These are phyloP conservation scores for Ceyx cyanopectus DNA, from an alignment of 2,113 vertebrate genomes.

Conservation along the genomic window DNA sequence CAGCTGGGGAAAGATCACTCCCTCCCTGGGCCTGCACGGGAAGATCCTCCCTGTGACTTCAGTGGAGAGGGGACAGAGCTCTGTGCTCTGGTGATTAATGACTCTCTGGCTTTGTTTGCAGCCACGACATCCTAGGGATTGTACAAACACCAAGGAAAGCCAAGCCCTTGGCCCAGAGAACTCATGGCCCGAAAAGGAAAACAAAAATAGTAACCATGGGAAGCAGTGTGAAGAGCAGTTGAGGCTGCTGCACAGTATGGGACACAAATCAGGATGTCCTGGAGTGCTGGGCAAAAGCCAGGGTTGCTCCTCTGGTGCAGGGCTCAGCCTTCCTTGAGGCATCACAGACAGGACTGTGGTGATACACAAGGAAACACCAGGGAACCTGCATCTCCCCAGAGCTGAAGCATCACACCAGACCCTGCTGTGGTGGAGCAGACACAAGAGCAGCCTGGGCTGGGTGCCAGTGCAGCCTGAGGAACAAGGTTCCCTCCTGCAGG, in stretches of 20 bases:
- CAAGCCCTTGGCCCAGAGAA: neutral
- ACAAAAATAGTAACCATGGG: neutral
- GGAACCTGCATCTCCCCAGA: neutral
- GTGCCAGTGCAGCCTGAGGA: neutral
- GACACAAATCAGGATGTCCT: neutral
- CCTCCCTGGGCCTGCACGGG: neutral
- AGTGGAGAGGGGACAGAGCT: neutral
- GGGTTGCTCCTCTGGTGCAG: neutral
- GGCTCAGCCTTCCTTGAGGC: neutral
- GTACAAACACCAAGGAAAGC: conserved; percentile 25
- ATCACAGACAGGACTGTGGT: fast-evolving
- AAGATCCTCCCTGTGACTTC: neutral
- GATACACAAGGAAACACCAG: neutral
- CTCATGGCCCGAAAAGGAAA: conserved; percentile 10
- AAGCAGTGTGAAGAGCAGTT: neutral
- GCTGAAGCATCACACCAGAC: neutral
- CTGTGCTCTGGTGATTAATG: neutral
- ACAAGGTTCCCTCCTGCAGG: neutral
- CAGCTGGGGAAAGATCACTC: fast-evolving
- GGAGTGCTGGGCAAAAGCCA: neutral
- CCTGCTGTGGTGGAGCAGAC: neutral
- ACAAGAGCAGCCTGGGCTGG: neutral
- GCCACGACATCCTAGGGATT: neutral
- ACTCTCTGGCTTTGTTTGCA: neutral
- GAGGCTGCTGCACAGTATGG: neutral